A percentile compares a stretch with the other conserved stretches of the same genome.
phyloP scores from a whole-genome alignment of 2,888 invertebrate genomes.

The Teleogryllus oceanicus region DNA sequence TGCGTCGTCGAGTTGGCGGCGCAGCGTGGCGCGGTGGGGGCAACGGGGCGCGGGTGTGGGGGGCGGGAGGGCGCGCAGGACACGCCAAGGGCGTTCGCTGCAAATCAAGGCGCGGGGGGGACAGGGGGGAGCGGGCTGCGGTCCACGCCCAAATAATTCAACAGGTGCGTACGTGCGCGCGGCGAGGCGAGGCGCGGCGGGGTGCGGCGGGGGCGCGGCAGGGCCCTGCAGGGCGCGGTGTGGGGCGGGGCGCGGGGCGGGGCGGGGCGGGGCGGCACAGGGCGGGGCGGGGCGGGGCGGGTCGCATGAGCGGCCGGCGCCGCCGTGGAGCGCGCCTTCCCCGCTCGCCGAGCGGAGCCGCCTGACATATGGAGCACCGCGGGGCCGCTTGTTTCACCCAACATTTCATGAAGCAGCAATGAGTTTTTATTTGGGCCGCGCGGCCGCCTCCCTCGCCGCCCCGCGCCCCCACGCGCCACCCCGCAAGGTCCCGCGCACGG shows the following conservation, averaged over 20 bases:
- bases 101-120: no score
- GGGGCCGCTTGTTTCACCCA: background rate
- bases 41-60: no score
- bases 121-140: background rate
- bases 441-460: background rate
- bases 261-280: no score
- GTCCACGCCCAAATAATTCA: background rate
- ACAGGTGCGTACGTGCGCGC: background rate
- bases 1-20: no score
- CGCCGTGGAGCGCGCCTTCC: background rate
- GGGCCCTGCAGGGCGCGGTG: no score
- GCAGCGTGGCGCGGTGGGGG: no score
- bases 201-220: no score
- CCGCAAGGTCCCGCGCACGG: background rate
- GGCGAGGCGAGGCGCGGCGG: background rate
- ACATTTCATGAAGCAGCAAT: constrained; percentile 18
- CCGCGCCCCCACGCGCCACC: background rate
- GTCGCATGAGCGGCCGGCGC: no score
- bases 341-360: background rate
- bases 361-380: background rate
- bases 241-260: no score
- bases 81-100: no score
- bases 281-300: no score
- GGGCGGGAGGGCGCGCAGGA: no score
- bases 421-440: background rate